Evolutionary conservation across 2,797 vertebrate genomes (phyloP), one percentile per base, ranked within the genome.

Genomic region (Natrix natrix): DNA sequence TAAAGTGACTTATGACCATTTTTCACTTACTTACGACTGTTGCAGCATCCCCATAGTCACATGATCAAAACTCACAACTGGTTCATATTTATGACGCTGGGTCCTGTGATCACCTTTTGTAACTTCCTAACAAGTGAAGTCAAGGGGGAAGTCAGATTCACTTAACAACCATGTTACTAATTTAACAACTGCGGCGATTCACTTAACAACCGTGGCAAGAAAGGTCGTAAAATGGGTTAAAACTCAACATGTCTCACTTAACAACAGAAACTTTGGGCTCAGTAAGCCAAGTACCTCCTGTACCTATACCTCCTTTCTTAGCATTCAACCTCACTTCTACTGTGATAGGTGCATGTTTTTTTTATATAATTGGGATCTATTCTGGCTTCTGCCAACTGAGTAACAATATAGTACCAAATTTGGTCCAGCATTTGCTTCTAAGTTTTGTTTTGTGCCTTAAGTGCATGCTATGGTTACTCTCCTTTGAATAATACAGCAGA

Each of bases 331-430:
- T 94, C 92, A 91, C 90, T 93, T 94, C 90, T 94, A 93, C 95
- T 95, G 94, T 91, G 90, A 93, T 48, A 90, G 93, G 93, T 78
- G 94, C 86, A 37, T 95, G 89, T 94, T 96, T 96, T 96, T 96
- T 94, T 87, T 32, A 88, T 0, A 0, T 86, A n/a, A 74, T 92
- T 91, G 89, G 93, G 88, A 90, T 17, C 52, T 16, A 63, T 43
- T 83, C 17, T n/a, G 56, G 24, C 57, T 87, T 63, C 87, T 91
- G 69, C 26, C 74, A 60, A 16, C 5, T 43, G n/a, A 63, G 24
- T 61, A 57, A 88, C 37, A 92, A 89, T 32, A 78, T 37, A 16
- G 8, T 43, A 32, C 32, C 32, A 52, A 43, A 83, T 88, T 14
- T 48, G 10, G 24, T 17, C 66, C 48, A 86, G 55, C 8, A 57